Evolutionary conservation across 2,797 vertebrate species (phyloP).

Genomic region (Eptatretus atami): DNA sequence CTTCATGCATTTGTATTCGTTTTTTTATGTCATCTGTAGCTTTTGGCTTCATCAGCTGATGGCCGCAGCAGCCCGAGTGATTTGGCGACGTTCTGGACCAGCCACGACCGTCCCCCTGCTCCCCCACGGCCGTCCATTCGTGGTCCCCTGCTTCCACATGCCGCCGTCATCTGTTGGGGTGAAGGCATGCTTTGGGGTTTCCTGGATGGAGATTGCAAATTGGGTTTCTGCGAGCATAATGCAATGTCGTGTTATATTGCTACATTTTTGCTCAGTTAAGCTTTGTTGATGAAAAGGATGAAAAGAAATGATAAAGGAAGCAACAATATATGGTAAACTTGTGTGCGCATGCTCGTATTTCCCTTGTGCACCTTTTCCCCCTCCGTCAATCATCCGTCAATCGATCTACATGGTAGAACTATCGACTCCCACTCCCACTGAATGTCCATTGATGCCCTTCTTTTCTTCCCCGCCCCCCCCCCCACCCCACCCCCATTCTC

Average conservation of each 20-base stretch:
- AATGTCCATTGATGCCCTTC: not conserved
- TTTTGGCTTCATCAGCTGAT: conserved; percentile 60
- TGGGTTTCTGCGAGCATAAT: no score
- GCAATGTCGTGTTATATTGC: no score
- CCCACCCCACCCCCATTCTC: not conserved
- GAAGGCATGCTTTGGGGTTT: conserved; percentile 11
- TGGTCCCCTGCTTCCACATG: conserved; percentile 27
- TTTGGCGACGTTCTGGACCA: conserved; percentile 64
- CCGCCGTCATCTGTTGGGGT: conserved; percentile 76
- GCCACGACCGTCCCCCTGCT: conserved; percentile 63
- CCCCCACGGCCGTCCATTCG: conserved; percentile 36
- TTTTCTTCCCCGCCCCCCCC: not conserved
- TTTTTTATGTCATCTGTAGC: conserved; percentile 18
- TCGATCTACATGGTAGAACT: not conserved
- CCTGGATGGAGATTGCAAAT: no score
- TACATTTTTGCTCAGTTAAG: no score
- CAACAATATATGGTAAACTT: no score
- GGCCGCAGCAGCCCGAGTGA: conserved; percentile 72
- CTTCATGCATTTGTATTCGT: not conserved
- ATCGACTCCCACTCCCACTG: not conserved
- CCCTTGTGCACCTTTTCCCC: not conserved
- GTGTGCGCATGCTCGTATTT: not conserved
- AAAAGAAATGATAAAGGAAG: no score
- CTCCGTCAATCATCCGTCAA: not conserved
- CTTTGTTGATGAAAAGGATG: no score